phyloP scores from a whole-genome alignment of 2,888 invertebrate genomes.

The Xestia ashworthii region DNA sequence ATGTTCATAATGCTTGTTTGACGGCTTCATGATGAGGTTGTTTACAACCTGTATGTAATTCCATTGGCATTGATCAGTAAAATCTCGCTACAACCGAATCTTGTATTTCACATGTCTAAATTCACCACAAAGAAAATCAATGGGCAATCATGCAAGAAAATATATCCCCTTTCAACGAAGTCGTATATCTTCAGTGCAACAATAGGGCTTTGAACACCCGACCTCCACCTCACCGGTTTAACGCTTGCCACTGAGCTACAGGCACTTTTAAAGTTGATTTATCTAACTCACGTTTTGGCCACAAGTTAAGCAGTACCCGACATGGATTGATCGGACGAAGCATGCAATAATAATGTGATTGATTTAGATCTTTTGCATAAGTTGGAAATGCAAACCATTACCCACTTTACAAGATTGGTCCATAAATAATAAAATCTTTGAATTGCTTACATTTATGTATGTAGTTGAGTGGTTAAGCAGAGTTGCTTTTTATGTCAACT shows the following conservation, averaged over 20 bases:
- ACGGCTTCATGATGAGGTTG: too few species aligned
- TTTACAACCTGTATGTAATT: neutral
- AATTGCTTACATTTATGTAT: too few species aligned
- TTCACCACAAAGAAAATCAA: neutral
- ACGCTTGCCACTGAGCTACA: neutral
- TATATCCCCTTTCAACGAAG: neutral
- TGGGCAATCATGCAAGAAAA: neutral
- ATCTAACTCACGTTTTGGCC: conserved; percentile 41
- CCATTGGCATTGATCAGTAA: neutral
- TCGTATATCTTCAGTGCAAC: neutral
- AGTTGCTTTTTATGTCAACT: too few species aligned
- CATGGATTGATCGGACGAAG: conserved; percentile 22
- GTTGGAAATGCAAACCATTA: conserved; percentile 49
- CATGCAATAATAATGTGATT: conserved; percentile 65
- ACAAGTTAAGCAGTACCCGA: conserved; percentile 25
- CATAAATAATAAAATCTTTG: conserved; percentile 44
- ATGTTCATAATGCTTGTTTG: too few species aligned
- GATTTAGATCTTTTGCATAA: conserved; percentile 61
- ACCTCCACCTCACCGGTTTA: neutral
- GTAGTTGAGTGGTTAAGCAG: too few species aligned
- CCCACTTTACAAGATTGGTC: conserved; percentile 52
- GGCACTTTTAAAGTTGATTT: conserved; percentile 44
- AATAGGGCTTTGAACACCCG: neutral
- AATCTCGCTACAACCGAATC: neutral
- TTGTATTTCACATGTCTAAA: neutral